These are phyloP conservation scores for Cyaniris semiargus DNA, from an alignment of 2,888 invertebrate genomes.

Conservation along the genomic window DNA sequence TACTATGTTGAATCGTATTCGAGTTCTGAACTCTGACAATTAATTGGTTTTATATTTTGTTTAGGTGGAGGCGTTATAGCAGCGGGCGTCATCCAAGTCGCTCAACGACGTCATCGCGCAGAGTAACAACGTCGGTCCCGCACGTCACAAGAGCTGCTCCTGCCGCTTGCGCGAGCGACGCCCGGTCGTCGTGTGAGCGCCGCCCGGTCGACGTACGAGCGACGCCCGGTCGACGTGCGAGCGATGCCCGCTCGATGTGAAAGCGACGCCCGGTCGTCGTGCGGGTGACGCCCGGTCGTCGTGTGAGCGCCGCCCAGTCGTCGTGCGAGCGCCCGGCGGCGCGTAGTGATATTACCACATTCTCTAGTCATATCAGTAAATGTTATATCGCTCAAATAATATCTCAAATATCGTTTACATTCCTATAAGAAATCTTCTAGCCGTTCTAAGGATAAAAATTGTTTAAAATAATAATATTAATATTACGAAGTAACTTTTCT, in stretches of 20 bases:
- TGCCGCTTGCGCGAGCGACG: constrained; percentile 34
- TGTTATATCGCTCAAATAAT: constrained; percentile 22
- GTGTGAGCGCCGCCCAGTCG: background rate
- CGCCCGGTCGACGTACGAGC: background rate
- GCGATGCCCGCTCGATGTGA: background rate
- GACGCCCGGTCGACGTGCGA: background rate
- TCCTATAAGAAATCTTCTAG: background rate
- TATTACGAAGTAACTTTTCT: background rate
- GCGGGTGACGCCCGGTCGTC: background rate
- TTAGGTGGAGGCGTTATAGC: constrained; percentile 66
- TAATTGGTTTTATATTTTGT: background rate
- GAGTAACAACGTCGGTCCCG: constrained; percentile 35
- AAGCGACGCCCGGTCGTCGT: background rate
- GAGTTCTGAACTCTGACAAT: too few relatives aligned
- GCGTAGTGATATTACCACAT: background rate
- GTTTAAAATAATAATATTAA: background rate
- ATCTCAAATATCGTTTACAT: background rate
- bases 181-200: constrained; percentile 43
- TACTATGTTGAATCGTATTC: too few relatives aligned
- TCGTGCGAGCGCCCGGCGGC: background rate
- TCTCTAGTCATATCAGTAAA: constrained; percentile 19
- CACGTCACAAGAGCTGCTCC: constrained; percentile 34
- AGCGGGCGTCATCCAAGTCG: constrained; percentile 65
- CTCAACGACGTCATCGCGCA: constrained; percentile 50
- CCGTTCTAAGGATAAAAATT: background rate